Percentiles rank a stretch among this genome's conserved stretches.
Evolutionary conservation across 2,888 invertebrate species (phyloP).

Genomic region (Eulithis testata): DNA sequence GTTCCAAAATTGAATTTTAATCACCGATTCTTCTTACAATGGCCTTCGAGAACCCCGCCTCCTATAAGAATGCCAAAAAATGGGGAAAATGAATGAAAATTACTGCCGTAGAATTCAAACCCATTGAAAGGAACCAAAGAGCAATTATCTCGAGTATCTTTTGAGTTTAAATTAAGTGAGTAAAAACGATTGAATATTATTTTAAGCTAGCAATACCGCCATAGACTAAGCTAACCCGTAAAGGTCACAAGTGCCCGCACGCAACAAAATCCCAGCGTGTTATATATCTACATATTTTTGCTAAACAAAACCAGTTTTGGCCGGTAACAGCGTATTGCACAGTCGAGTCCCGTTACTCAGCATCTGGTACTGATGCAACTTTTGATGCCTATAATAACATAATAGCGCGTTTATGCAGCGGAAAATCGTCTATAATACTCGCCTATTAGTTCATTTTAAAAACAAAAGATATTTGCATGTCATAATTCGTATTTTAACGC

Average conservation of each 20-base stretch:
- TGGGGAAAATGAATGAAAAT: slow-evolving; percentile 77
- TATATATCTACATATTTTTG: slow-evolving; percentile 62
- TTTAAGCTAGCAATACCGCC: slow-evolving; percentile 27
- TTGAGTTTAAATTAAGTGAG: slow-evolving; percentile 84
- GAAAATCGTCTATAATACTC: slow-evolving; percentile 46
- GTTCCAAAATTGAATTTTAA: slow-evolving; percentile 85
- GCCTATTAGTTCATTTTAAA: slow-evolving; percentile 45
- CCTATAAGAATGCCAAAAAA: slow-evolving; percentile 77
- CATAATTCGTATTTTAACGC: slow-evolving; percentile 65
- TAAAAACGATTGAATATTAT: slow-evolving; percentile 59
- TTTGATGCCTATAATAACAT: slow-evolving; percentile 81
- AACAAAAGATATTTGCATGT: slow-evolving; percentile 65
- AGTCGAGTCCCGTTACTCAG: slow-evolving; percentile 70
- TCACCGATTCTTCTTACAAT: slow-evolving; percentile 81
- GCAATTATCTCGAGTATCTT: slow-evolving; percentile 84
- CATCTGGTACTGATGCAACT: slow-evolving; percentile 75
- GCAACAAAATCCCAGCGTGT: slow-evolving; percentile 54
- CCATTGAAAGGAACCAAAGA: slow-evolving; percentile 51
- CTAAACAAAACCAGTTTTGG: slow-evolving; percentile 75
- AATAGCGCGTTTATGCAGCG: slow-evolving; percentile 69
- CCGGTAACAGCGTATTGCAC: slow-evolving; percentile 68
- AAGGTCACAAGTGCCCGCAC: slow-evolving; percentile 73
- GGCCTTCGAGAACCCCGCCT: slow-evolving; percentile 55
- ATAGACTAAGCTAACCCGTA: slow-evolving; percentile 66
- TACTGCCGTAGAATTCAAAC: slow-evolving; percentile 69